These are phyloP conservation scores for Noctua janthina DNA, from an alignment of 2,888 invertebrate genomes.

Conservation along the genomic window DNA sequence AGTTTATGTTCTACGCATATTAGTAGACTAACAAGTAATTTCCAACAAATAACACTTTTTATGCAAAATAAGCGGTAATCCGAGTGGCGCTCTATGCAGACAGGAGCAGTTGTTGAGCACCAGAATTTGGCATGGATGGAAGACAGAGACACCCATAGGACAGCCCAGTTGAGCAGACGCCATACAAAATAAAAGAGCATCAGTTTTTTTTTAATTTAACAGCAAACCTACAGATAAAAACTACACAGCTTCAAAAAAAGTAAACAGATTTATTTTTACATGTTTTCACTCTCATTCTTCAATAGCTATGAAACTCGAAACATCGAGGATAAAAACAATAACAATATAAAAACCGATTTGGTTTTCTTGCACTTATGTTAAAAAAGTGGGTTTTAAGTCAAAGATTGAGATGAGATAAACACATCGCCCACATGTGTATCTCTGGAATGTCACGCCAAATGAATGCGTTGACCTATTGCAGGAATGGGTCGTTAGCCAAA, in stretches of 20 bases:
- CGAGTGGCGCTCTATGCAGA: not conserved
- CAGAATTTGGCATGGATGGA: not conserved
- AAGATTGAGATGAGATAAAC: not conserved
- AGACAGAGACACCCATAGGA: not conserved
- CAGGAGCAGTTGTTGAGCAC: not conserved
- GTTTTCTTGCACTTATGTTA: slow-evolving; percentile 18
- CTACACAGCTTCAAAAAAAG: not conserved
- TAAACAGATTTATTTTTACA: not conserved
- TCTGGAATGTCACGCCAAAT: slow-evolving; percentile 45
- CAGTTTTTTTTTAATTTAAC: not conserved
- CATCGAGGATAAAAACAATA: not conserved
- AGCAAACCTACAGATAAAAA: not conserved
- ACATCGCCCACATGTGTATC: slow-evolving; percentile 42
- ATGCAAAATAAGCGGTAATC: no score
- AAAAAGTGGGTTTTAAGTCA: slow-evolving; percentile 16
- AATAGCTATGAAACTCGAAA: not conserved
- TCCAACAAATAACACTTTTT: not conserved
- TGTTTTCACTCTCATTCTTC: not conserved
- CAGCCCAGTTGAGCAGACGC: not conserved
- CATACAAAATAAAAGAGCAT: no score
- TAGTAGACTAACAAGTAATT: not conserved
- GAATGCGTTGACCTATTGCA: slow-evolving; percentile 53
- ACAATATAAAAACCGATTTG: not conserved
- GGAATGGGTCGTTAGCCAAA: slow-evolving; percentile 38
- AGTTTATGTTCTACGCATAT: not conserved